phyloP scores from a whole-genome alignment of 2,797 vertebrate genomes.

The Glyptemys insculpta region DNA sequence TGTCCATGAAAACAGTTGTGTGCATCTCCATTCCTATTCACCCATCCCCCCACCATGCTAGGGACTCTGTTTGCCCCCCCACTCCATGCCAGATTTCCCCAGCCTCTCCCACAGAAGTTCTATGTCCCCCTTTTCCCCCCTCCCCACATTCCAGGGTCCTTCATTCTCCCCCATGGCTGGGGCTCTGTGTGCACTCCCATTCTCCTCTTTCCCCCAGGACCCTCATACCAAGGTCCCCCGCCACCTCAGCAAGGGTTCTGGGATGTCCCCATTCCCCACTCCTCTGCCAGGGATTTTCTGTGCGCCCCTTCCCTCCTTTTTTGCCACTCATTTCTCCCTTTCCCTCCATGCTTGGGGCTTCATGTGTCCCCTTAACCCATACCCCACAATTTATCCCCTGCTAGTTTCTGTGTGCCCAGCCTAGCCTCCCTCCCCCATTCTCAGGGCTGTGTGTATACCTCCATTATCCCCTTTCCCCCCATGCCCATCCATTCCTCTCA shows the following conservation, averaged over 20 bases:
- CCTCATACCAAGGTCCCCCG: not conserved
- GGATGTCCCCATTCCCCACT: not conserved
- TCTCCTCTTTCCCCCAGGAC: not conserved
- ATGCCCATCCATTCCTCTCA: not conserved
- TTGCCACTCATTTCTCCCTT: not conserved
- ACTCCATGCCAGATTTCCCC: not conserved
- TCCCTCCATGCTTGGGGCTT: not conserved
- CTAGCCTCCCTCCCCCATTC: not conserved
- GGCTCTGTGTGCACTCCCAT: not conserved
- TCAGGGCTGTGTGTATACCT: not conserved
- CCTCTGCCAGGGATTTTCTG: not conserved
- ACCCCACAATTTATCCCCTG: not conserved
- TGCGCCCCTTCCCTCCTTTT: not conserved
- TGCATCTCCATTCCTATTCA: not conserved
- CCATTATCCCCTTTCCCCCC: not conserved
- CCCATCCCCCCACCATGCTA: accelerated
- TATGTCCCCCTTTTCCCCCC: not conserved
- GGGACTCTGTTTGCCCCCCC: not conserved
- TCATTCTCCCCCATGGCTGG: not conserved
- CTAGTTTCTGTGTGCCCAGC: not conserved
- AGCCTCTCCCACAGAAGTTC: not conserved
- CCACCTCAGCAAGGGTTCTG: not conserved
- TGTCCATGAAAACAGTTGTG: not conserved
- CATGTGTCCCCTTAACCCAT: not conserved
- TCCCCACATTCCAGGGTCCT: not conserved